Base-by-base conservation (phyloP, 2,888 invertebrate genomes). In the Cheilosia pagana region DNA sequence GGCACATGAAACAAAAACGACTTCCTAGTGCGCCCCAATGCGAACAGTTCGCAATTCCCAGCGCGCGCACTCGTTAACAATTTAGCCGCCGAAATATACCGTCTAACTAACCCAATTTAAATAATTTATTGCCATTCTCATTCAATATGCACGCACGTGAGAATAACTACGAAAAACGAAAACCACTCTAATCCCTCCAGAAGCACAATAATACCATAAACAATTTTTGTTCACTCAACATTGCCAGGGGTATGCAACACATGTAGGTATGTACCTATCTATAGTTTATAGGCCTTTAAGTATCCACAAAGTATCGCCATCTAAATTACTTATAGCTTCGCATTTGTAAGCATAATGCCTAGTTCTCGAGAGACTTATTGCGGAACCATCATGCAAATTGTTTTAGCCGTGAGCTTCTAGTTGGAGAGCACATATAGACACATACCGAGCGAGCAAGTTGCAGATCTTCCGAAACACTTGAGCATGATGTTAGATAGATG, bases 381-480 rank as follows among this genome's bases (percentile, higher is more conserved):
- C 81, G 81, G 81, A 82, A 82, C 77, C 77, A 53, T 65, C 76
- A 65, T 82, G 77, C 77, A 82, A 82, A 82, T 82, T 60, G 25
- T 31, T 82, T 77, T 77, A 82, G 81, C 81, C 77, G 77, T 82
- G 77, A 82, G 77, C 81, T 55, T 62, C 71, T 71, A 50, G 65
- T 60, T 81, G 63, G 77, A 65, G 77, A 76, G 70, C 76, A 76
- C 76, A 76, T 45, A 65, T 39, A 65, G 63, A 43, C 68, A 63
- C 57, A 68, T 70, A 39, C 67, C 35, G 31, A 28, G 8, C 21
- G 35, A 60, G 43, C 62, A 53, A 65, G 45, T 79, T 52, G 39
- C 62, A 60, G 28, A 67, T 81, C 81, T 76, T 76, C 76, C 52
- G 59, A 76, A 81, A 62, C 67, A 75, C 75, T 81, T 48, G 41